Base-by-base conservation (phyloP, 1,140 invertebrate species). In the Chlorops oryzae region DNA sequence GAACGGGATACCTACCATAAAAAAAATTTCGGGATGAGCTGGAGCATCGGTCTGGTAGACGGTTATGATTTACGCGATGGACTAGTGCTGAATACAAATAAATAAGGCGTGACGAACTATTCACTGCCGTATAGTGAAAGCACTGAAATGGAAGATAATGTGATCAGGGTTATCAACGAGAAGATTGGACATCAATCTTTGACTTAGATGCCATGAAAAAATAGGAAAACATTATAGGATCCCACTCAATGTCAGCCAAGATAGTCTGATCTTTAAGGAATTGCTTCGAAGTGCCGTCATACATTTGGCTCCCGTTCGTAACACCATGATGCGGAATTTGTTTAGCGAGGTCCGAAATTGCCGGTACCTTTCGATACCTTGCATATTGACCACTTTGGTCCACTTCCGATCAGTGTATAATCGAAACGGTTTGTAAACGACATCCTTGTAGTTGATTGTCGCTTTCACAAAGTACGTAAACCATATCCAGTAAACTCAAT, bases 371-470 rank as follows among this genome's bases (percentile, higher is more conserved):
- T 40, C 13, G 15, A 40, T 20, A 40, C 39, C 17, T 6, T 40
- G 10, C 39, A 40, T 40, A 17, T 40, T 20, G 39, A 40, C 13
- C 39, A 20, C 20, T 40, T 40, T 5, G 39, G 39, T 7, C 39
- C 43, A 13, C 21, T 47, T 6, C 34, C 46, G 18, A 38, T 15
- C n/a, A n/a, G n/a, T 24, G 20, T 47, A n/a, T 15, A 38, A 17
- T 24, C 34, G 39, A 47, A 45, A 45, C 23, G 43, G 10, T n/a
- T n/a, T n/a, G n/a, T n/a, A n/a, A 45, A 45, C 18, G 24, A 46
- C 32, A 46, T 46, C 20, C 17, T 46, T 12, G 28, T 46, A 3
- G 23, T 46, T 21, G 20, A n/a, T 46, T 35, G 44, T 35, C 15
- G 28, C 44, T 5, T 42, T 42, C 17, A 24, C 21, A 13, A 25